Conservation (phyloP, 2,797 vertebrate genomes). For the Sebastes reedi region DNA sequence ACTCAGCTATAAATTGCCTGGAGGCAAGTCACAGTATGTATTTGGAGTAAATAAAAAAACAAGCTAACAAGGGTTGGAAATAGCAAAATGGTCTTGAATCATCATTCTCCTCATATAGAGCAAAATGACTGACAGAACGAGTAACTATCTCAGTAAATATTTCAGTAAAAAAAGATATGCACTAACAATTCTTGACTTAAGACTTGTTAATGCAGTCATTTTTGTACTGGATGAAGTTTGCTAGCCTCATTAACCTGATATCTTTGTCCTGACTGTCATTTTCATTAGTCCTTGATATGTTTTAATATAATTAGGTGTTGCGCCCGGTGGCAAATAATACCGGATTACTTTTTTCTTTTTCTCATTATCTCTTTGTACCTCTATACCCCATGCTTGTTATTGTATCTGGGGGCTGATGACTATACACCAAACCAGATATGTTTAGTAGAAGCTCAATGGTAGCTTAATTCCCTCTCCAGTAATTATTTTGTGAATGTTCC, state of each 20-base stretch:
- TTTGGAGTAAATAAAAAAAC: constrained; percentile 19
- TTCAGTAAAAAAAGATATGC: neutral
- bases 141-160: neutral
- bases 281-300: constrained; percentile 4
- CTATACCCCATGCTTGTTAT: constrained; percentile 17
- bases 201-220: neutral
- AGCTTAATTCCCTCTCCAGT: constrained; percentile 32
- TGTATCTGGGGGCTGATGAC: constrained; percentile 39
- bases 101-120: neutral
- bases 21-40: constrained; percentile 3
- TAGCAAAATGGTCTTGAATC: constrained; percentile 17
- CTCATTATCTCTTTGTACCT: constrained; percentile 35
- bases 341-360: neutral
- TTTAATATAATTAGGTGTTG: constrained; percentile 33
- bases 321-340: neutral
- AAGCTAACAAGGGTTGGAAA: neutral
- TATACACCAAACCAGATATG: constrained; percentile 18
- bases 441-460: constrained; percentile 25
- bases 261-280: constrained; percentile 21
- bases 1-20: constrained; percentile 4
- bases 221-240: neutral
- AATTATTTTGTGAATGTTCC: constrained; percentile 32
- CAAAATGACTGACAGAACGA: constrained; percentile 18
- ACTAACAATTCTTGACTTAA: neutral
- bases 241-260: constrained; percentile 27